Evolutionary conservation across 2,888 invertebrate genomes (phyloP), one percentile per base, ranked within the genome.

Genomic region (Parascotia fuliginaria): DNA sequence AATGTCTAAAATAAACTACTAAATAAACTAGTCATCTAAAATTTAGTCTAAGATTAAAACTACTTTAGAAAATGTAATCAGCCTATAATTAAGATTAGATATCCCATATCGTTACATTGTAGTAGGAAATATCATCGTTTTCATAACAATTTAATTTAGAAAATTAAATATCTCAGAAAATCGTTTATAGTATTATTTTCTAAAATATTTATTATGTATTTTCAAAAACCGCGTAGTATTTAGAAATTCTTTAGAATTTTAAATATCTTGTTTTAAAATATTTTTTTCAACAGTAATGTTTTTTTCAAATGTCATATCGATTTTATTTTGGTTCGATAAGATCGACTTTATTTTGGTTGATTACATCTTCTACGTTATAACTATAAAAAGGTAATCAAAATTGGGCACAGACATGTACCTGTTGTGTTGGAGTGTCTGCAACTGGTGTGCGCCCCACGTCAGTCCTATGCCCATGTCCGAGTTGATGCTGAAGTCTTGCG

Each of bases 401-500:
- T 73, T 85, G 87, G 76, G 77, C 80, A 90, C 89, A 88, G 92
- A 90, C 90, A 90, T 90, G 91, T 92, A 95, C 95, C 95, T 94
- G 89, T 94, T 93, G 91, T 95, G 95, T 80, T 95, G 93, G 66
- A 94, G 88, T 42, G 94, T 93, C 77, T 95, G 94, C 77, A 95
- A 92, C 72, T 95, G 95, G 83, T 95, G 96, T 48, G 94, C 93
- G 87, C 95, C 95, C 93, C 95, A 94, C 67, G 94, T 93, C 42
- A 94, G 89, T 67, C 94, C 94, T 61, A 96, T 92, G 69, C 95
- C 94, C 94, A 96, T 95, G 75, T 96, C 95, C 63, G 95, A 94
- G 76, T 93, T 94, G 92, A 96, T 95, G 87, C 95, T 95, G 91
- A 96, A 96, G 90, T 96, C 96, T 86, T 96, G 96, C 67, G 96